Base-by-base conservation (phyloP, 2,888 invertebrate genomes). In the Cheilosia variabilis region DNA sequence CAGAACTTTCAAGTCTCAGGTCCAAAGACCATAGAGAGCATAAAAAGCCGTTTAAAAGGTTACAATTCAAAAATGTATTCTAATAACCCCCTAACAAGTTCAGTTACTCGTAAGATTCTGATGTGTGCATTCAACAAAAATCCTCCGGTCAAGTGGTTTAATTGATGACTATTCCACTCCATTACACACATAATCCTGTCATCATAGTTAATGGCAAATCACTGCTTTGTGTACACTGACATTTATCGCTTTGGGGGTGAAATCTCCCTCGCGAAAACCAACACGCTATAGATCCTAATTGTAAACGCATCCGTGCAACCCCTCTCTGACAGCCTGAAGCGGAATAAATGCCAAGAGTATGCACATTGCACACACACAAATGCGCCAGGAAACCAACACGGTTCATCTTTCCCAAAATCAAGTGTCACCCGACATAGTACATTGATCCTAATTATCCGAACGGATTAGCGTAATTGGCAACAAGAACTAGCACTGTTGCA, bases 361-460 rank as follows among this genome's bases (percentile, higher is more conserved):
- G 17, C 45, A 37, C 13, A 37, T 1, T 45, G 17, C 45, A 37
- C 13, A 37, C 4, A 34, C 9, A 13, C 19, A 19, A 19, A n/a
- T 41, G 17, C 37, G 37, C 22, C 24, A 27, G n/a, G 15, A 71
- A 37, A 66, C 17, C 22, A 31, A 19, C 9, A 24, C 66, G 55
- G 53, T 78, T 60, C 62, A 62, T 72, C 78, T 71, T 77, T 15
- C 47, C 41, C 24, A 45, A 69, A 73, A 83, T 79, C 73, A 79
- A 83, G 55, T 83, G 68, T 68, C 65, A 81, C 22, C 73, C 62
- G 41, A 53, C 55, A 45, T 47, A 62, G 60, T 60, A 79, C 79
- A 83, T 80, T 86, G 81, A 81, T 81, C 81, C 81, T 86, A 86
- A 86, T 86, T 86, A 86, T 68, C 86, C 60, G 68, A 86, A 86